phyloP scores from a whole-genome alignment of 2,888 invertebrate species.

The Stenchaetothrips biformis region DNA sequence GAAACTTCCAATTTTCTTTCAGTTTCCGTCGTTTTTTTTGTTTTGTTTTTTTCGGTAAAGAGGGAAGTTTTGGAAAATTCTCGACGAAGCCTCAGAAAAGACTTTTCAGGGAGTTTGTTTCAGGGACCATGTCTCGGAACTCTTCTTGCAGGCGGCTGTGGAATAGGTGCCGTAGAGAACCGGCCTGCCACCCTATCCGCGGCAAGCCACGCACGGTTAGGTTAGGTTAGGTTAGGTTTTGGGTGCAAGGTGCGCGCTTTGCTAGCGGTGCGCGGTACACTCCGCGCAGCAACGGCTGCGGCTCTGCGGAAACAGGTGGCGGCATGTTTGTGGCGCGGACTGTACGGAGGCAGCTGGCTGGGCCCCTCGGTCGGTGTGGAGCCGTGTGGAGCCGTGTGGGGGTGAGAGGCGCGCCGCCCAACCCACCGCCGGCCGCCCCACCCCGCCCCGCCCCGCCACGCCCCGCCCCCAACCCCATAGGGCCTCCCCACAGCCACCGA shows the following conservation, averaged over 20 bases:
- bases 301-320: neutral
- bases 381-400: neutral
- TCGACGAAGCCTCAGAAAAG: too few relatives aligned
- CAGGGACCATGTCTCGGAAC: too few relatives aligned
- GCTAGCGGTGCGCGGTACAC: neutral
- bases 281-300: neutral
- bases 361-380: neutral
- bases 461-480: neutral
- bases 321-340: neutral
- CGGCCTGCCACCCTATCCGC: too few relatives aligned
- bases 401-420: neutral
- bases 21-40: too few relatives aligned
- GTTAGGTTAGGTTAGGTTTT: too few relatives aligned
- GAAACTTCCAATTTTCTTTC: too few relatives aligned
- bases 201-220: too few relatives aligned
- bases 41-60: too few relatives aligned
- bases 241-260: neutral
- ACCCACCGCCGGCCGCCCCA: neutral
- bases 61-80: too few relatives aligned
- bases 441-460: neutral
- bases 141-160: too few relatives aligned
- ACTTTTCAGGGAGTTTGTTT: too few relatives aligned
- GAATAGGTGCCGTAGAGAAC: too few relatives aligned
- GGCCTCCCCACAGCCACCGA: neutral
- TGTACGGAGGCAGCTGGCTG: conserved; percentile 6